Base-by-base conservation (phyloP, 2,113 vertebrate species). In the Ctenomys sociabilis region DNA sequence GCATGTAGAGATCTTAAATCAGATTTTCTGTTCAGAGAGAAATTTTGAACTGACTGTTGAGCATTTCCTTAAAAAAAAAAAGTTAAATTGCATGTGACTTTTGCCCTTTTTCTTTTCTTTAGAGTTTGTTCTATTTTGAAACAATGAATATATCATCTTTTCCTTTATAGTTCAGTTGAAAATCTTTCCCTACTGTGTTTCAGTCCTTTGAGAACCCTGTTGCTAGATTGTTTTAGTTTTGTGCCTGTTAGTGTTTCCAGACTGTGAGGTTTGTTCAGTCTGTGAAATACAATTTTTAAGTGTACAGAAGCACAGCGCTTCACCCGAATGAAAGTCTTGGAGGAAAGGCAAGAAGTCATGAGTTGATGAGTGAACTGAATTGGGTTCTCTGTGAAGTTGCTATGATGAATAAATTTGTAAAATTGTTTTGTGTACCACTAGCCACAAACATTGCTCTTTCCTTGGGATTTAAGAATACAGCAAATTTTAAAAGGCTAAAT, bases 301-400 rank as follows among this genome's bases (percentile, higher is more conserved):
- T 96, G 78, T 88, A 87, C 87, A 85, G 96, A 96, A 95, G 61
- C 45, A 89, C 68, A 70, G 49, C 37, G 32, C n/a, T 92, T 86
- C 17, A 89, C 72, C 72, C 85, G 80, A 85, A 73, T 72, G 45
- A 17, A 81, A 95, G 66, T 17, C 81, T 92, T 90, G 94, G 88
- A 83, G 73, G 40, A 95, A 87, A 92, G 59, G 35, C 66, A 73
- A 89, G 78, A 93, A 88, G 49, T 94, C 35, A 32, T 49, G 78
- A 93, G 80, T 66, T 75, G 10, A 93, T 85, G 70, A 95, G 77
- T 97, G 93, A 93, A 93, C 77, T 96, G 85, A 91, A 92, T 57
- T 57, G 54, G 16, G 54, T 96, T 97, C 88, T 96, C 87, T 97
- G 96, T 97, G 96, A 97, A 97, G 97, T 97, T 97, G 96, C 96